Conservation (phyloP, 2,888 invertebrate genomes). For the Diplolepis rosae region DNA sequence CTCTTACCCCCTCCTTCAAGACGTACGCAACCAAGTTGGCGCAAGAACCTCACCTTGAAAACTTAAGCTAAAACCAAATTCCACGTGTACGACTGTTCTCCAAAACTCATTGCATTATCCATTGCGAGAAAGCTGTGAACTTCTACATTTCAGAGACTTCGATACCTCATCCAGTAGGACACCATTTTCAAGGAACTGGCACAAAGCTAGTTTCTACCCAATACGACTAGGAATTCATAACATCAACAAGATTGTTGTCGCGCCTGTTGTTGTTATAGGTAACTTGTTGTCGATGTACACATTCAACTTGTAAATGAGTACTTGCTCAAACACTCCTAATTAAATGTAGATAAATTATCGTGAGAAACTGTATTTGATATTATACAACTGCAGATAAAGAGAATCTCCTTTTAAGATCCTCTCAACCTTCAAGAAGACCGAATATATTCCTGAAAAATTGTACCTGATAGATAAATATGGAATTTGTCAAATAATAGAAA, state of each 20-base stretch:
- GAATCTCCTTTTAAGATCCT: too few species aligned
- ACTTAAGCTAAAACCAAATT: conserved; percentile 66
- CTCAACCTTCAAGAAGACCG: too few species aligned
- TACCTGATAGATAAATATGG: too few species aligned
- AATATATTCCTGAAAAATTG: too few species aligned
- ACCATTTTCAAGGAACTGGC: conserved; percentile 9
- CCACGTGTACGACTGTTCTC: conserved; percentile 49
- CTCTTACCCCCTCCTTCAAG: conserved; percentile 60
- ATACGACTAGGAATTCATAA: neutral
- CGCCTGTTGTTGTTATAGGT: too few species aligned
- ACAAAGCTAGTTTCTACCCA: neutral
- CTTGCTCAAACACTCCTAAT: too few species aligned
- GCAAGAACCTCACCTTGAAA: conserved; percentile 66
- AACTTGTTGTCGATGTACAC: too few species aligned
- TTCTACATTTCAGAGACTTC: conserved; percentile 18
- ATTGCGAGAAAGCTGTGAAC: conserved; percentile 6
- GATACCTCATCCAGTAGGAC: conserved; percentile 28
- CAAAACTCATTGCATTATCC: conserved; percentile 20
- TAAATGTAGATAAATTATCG: too few species aligned
- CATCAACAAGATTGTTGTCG: neutral
- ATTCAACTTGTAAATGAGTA: too few species aligned
- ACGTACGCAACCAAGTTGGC: conserved; percentile 65
- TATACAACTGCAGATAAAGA: too few species aligned
- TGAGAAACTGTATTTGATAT: too few species aligned
- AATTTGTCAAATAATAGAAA: too few species aligned